Base-by-base conservation (phyloP, 2,888 invertebrate species). In the Ectropis crepuscularia region DNA sequence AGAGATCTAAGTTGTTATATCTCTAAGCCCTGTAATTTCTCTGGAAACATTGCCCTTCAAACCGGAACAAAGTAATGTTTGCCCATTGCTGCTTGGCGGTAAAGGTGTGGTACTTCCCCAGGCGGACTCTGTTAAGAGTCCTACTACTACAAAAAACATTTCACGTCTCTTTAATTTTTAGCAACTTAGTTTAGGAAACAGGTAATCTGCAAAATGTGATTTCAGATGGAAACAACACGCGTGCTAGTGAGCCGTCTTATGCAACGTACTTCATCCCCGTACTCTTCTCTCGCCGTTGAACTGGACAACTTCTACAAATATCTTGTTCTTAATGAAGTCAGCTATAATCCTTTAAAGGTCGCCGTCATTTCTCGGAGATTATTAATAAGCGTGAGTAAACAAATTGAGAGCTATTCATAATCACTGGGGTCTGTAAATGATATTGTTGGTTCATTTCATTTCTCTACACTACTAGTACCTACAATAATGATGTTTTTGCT, bases 291-390 rank as follows among this genome's bases (percentile, higher is more conserved):
- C 12, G 76, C 81, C 38, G 77, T 76, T 28, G 86, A 90, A 50
- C 69, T 93, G 67, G 87, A 89, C 64, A 74, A 87, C 45, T 93
- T 93, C 77, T 89, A 83, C 7, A 76, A 83, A 0, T 89, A 90
- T 59, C 66, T 93, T 8, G 47, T 85, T 2, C 85, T 92, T 47
- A 84, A 89, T 63, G 82, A 86, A 2, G 73, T 87, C 0, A 76
- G 84, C 11, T 93, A 90, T 67, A 81, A 86, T 0, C 91, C 90
- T 0, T 80, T 89, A 45, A 89, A 90, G 28, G 81, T 93, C 43
- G 90, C 89, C 65, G 83, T 80, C 0, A 69, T 93, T 43, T 86
- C 88, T 54, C 78, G 93, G 71, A 75, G 86, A 2, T 76, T 93
- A 10, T 79, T 92, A 8, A 85, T 42, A 9, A 57, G 63, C 45